These are phyloP conservation scores for Drosophila longiperda DNA, from an alignment of 2,888 invertebrate species.

Conservation along the genomic window DNA sequence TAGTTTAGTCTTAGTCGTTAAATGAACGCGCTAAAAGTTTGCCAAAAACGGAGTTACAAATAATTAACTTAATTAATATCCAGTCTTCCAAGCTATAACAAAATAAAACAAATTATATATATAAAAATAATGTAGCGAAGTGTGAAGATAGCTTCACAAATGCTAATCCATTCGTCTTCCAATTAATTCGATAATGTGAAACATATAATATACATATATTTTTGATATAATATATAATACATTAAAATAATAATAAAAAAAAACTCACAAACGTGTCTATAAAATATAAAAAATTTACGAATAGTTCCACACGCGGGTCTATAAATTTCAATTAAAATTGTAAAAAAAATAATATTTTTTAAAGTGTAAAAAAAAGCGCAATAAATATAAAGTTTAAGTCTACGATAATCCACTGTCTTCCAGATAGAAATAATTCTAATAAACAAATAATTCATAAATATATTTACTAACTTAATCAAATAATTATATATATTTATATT, in stretches of 20 bases:
- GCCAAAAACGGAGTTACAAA: constrained; percentile 51
- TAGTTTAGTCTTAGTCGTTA: constrained; percentile 54
- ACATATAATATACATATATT: constrained; percentile 23
- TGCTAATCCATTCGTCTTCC: constrained; percentile 73
- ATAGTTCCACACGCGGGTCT: background rate
- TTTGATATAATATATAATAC: constrained; percentile 8
- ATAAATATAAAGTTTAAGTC: background rate
- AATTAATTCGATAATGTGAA: constrained; percentile 32
- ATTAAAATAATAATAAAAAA: constrained; percentile 21
- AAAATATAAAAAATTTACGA: constrained; percentile 2
- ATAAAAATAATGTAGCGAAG: constrained; percentile 37
- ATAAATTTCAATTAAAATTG: constrained; percentile 7
- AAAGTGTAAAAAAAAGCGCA: background rate
- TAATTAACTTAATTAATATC: constrained; percentile 10
- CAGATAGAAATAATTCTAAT: background rate
- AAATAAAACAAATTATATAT: constrained; percentile 8
- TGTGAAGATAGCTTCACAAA: constrained; percentile 24
- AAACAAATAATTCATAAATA: constrained; percentile 2
- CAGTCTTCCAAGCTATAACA: constrained; percentile 46
- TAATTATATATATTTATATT: constrained; percentile 8
- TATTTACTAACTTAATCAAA: constrained; percentile 9
- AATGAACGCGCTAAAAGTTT: constrained; percentile 29
- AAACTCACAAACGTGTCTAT: constrained; percentile 24
- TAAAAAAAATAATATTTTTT: background rate
- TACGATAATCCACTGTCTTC: constrained; percentile 12